Percentiles rank a stretch among this genome's conserved stretches.
Evolutionary conservation across 2,888 invertebrate genomes (phyloP).

Genomic region (Troides aeacus): DNA sequence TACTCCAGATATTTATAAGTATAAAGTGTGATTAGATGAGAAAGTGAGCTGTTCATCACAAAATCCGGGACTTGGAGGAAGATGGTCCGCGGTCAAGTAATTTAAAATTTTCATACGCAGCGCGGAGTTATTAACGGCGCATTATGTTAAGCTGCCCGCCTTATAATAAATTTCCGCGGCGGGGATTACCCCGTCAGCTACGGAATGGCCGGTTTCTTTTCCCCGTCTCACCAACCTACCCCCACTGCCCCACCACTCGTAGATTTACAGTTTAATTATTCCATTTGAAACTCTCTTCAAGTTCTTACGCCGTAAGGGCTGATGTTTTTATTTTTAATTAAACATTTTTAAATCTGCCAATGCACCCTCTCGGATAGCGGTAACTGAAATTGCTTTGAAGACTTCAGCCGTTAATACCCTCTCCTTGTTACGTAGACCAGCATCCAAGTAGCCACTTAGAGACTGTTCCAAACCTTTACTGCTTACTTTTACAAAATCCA

Average conservation of each 20-base stretch:
- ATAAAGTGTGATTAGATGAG: too few species aligned
- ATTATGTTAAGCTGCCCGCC: slow-evolving; percentile 55
- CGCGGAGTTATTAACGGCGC: slow-evolving; percentile 46
- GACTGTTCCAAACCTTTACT: too few species aligned
- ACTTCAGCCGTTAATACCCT: neutral
- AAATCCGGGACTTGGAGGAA: slow-evolving; percentile 11
- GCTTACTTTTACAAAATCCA: too few species aligned
- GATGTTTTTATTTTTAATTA: slow-evolving; percentile 9
- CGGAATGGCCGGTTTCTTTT: slow-evolving; percentile 55
- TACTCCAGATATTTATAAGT: too few species aligned
- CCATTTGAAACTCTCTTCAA: slow-evolving; percentile 19
- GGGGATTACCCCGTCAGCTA: slow-evolving; percentile 57
- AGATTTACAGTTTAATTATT: slow-evolving; percentile 56
- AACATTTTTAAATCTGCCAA: slow-evolving; percentile 7
- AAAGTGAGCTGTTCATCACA: too few species aligned
- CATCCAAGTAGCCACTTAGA: too few species aligned
- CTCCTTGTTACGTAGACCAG: neutral
- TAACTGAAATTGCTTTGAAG: neutral
- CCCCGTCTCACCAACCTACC: slow-evolving; percentile 62
- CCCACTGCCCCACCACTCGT: slow-evolving; percentile 45
- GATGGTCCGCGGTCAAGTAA: slow-evolving; percentile 34
- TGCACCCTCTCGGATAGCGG: neutral
- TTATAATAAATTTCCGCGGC: slow-evolving; percentile 58
- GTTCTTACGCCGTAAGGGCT: slow-evolving; percentile 14
- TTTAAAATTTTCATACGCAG: slow-evolving; percentile 35